Percentiles rank a stretch among this genome's conserved stretches.
Conservation (phyloP, 2,888 invertebrate species). For the Unio delphinus region DNA sequence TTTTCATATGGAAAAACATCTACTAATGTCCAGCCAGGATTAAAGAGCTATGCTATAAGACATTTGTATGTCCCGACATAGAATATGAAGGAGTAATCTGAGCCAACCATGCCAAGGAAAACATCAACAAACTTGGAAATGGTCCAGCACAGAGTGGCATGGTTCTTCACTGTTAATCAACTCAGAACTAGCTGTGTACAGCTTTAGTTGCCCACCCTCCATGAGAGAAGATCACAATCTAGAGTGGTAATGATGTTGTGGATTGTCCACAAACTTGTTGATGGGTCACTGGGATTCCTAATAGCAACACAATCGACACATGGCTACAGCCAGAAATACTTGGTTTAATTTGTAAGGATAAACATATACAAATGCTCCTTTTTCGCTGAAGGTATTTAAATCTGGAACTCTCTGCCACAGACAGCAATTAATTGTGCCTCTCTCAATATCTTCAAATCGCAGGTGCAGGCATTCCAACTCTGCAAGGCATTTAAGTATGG, state of each 20-base stretch:
- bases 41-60: too few species aligned
- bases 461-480: too few species aligned
- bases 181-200: slow-evolving; percentile 4
- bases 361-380: slow-evolving; percentile 2
- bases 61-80: too few species aligned
- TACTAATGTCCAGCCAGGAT: too few species aligned
- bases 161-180: background rate
- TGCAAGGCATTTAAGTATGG: too few species aligned
- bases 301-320: background rate
- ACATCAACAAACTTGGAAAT: slow-evolving; percentile 6
- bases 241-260: slow-evolving; percentile 5
- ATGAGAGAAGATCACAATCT: background rate
- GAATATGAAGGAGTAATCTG: background rate
- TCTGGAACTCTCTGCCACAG: too few species aligned
- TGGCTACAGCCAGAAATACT: slow-evolving; percentile 3
- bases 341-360: background rate
- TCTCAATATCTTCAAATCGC: too few species aligned
- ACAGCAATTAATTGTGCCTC: too few species aligned
- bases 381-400: background rate
- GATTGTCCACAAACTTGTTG: slow-evolving; percentile 2
- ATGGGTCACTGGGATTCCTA: background rate
- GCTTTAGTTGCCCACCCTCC: background rate
- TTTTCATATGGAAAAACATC: too few species aligned
- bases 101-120: background rate
- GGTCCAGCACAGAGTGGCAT: slow-evolving; percentile 3